These are phyloP conservation scores for Neodontobutis hainanensis DNA, from an alignment of 2,113 vertebrate species.

Conservation along the genomic window DNA sequence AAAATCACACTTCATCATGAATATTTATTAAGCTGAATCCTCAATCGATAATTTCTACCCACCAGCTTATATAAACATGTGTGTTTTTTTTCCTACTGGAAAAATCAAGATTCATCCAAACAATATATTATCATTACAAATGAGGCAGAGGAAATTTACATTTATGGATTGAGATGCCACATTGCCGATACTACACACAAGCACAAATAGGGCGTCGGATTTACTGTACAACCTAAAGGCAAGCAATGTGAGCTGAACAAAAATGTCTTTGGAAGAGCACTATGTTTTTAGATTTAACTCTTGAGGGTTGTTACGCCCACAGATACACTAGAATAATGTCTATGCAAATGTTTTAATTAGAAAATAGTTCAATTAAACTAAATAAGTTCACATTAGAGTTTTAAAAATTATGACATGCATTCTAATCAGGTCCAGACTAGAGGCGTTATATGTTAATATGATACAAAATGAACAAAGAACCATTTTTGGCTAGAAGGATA, in stretches of 20 bases:
- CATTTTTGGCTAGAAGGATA: too few species aligned
- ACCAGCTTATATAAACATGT: slow-evolving; percentile 64
- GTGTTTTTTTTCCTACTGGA: slow-evolving; percentile 43
- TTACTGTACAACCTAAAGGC: slow-evolving; percentile 24
- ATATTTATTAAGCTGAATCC: slow-evolving; percentile 78
- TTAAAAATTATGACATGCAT: not conserved
- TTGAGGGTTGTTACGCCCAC: slow-evolving; percentile 4
- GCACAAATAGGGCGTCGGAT: slow-evolving; percentile 21
- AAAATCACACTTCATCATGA: slow-evolving; percentile 75
- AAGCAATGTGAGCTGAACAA: slow-evolving; percentile 9
- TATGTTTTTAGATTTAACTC: slow-evolving; percentile 1
- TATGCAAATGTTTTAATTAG: too few species aligned
- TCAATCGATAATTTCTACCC: slow-evolving; percentile 80
- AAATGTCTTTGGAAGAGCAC: not conserved
- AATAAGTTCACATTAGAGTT: not conserved
- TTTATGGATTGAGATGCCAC: slow-evolving; percentile 77
- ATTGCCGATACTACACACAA: slow-evolving; percentile 48
- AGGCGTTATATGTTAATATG: too few species aligned
- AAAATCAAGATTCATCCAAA: slow-evolving; percentile 71
- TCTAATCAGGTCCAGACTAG: too few species aligned
- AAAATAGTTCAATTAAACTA: not conserved
- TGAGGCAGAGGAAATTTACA: slow-evolving; percentile 74
- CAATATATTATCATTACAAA: slow-evolving; percentile 80
- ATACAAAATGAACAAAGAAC: too few species aligned
- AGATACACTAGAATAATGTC: not conserved